phyloP scores from a whole-genome alignment of 2,888 invertebrate genomes.

The Cremastinae sp. region DNA sequence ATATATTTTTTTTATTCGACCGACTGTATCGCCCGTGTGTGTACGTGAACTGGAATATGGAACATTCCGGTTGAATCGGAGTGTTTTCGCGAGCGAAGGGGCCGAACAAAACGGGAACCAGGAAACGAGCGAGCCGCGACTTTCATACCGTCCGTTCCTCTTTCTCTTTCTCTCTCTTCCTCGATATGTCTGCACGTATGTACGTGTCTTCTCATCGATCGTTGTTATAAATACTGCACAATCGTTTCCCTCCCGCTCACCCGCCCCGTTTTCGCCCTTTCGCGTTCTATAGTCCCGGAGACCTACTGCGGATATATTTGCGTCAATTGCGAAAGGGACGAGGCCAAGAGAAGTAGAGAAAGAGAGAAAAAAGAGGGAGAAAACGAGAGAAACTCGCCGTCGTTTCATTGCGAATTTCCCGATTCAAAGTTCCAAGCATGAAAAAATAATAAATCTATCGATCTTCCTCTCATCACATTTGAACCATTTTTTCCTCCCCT shows the following conservation, averaged over 20 bases:
- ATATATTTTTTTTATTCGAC: too few relatives aligned
- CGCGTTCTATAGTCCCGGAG: constrained; percentile 61
- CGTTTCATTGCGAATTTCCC: neutral
- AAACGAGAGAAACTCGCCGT: neutral
- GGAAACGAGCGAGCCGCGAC: constrained; percentile 70
- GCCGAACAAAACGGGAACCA: constrained; percentile 59
- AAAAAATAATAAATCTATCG: neutral
- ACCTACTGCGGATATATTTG: constrained; percentile 61
- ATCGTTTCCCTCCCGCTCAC: constrained; percentile 53
- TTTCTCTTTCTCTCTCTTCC: constrained; percentile 20
- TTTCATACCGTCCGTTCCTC: constrained; percentile 65
- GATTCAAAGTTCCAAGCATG: neutral
- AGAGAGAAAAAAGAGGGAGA: constrained; percentile 40
- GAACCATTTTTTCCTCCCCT: too few relatives aligned
- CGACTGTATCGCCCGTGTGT: constrained; percentile 20
- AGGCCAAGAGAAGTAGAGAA: constrained; percentile 26
- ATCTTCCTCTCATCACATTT: neutral
- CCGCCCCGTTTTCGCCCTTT: constrained; percentile 10
- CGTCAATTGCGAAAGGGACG: constrained; percentile 47
- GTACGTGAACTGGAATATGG: constrained; percentile 51
- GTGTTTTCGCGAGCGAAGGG: constrained; percentile 46
- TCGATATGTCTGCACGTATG: constrained; percentile 14
- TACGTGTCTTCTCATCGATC: constrained; percentile 67
- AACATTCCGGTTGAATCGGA: neutral
- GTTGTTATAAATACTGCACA: constrained; percentile 72